phyloP scores from a whole-genome alignment of 1,140 invertebrate species.

The Nephila pilipes region DNA sequence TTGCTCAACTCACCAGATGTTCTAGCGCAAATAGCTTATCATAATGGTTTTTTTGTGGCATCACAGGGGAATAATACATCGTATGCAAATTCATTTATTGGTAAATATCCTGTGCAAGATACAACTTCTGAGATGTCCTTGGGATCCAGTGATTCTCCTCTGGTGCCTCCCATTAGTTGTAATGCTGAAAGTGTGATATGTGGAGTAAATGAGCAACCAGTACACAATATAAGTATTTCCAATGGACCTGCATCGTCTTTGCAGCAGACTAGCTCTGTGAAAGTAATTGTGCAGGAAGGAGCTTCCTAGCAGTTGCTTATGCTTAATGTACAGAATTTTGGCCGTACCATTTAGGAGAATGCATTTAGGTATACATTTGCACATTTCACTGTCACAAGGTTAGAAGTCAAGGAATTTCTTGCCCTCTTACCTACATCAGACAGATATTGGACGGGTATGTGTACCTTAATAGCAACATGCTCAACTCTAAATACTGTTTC shows the following conservation, averaged over 20 bases:
- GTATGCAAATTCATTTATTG: constrained; percentile 61
- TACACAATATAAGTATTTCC: constrained; percentile 69
- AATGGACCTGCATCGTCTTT: constrained; percentile 69
- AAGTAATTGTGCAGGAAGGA: constrained; percentile 76
- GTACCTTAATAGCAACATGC: constrained; percentile 71
- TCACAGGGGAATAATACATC: constrained; percentile 49
- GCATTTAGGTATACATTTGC: constrained; percentile 73
- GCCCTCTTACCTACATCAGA: not conserved
- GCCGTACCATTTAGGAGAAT: constrained; percentile 70
- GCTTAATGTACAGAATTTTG: constrained; percentile 71
- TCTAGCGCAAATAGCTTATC: constrained; percentile 70
- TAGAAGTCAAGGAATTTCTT: constrained; percentile 16
- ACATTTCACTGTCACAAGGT: constrained; percentile 55
- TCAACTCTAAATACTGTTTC: constrained; percentile 65
- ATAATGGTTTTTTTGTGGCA: constrained; percentile 69
- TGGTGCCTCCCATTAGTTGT: constrained; percentile 23
- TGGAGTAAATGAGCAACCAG: constrained; percentile 61
- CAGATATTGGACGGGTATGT: constrained; percentile 73
- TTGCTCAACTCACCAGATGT: constrained; percentile 73
- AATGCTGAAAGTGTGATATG: constrained; percentile 68
- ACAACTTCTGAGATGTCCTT: constrained; percentile 44
- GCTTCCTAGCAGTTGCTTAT: constrained; percentile 77
- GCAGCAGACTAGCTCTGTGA: constrained; percentile 70
- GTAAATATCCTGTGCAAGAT: constrained; percentile 69
- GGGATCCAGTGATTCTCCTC: constrained; percentile 1